Evolutionary conservation across 2,113 vertebrate genomes (phyloP).

Genomic region (Cygnus atratus): DNA sequence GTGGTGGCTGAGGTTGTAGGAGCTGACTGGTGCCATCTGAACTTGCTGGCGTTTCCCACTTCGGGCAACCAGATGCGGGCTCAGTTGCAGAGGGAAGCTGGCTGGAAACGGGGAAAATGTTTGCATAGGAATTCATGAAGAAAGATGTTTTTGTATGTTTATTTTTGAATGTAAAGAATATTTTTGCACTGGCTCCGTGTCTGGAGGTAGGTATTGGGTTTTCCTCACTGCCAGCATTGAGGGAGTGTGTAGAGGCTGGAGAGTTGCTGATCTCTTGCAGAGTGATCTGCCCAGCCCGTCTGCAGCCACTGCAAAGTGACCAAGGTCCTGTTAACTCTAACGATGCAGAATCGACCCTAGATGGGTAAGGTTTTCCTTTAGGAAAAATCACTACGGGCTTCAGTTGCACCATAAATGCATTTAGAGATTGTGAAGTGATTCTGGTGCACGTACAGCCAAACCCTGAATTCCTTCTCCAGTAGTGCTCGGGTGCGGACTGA

Average conservation of each 20-base stretch:
- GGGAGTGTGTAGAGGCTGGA: not conserved
- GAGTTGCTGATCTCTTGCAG: not conserved
- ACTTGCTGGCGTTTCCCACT: conserved; percentile 45
- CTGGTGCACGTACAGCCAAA: conserved; percentile 30
- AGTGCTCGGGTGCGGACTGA: conserved; percentile 36
- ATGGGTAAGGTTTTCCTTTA: conserved; percentile 36
- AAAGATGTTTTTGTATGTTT: conserved; percentile 7
- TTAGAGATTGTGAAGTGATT: conserved; percentile 53
- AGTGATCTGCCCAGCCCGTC: not conserved
- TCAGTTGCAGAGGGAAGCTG: not conserved
- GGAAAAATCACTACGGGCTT: conserved; percentile 40
- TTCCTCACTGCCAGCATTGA: not conserved
- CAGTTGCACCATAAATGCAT: conserved; percentile 34
- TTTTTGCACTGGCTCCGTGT: not conserved
- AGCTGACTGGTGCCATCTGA: conserved; percentile 38
- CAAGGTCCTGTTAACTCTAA: conserved; percentile 23
- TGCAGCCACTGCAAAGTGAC: not conserved
- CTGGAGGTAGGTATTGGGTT: not conserved
- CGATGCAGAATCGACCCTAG: not conserved
- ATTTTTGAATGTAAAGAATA: not conserved
- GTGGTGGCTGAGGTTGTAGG: conserved; percentile 46
- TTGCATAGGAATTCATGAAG: not conserved
- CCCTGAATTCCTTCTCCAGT: conserved; percentile 50
- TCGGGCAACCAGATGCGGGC: conserved; percentile 32
- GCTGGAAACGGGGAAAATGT: not conserved